A percentile compares a stretch with the other conserved stretches of the same genome.
Evolutionary conservation across 2,888 invertebrate genomes (phyloP).

Genomic region (Endotricha flammealis): DNA sequence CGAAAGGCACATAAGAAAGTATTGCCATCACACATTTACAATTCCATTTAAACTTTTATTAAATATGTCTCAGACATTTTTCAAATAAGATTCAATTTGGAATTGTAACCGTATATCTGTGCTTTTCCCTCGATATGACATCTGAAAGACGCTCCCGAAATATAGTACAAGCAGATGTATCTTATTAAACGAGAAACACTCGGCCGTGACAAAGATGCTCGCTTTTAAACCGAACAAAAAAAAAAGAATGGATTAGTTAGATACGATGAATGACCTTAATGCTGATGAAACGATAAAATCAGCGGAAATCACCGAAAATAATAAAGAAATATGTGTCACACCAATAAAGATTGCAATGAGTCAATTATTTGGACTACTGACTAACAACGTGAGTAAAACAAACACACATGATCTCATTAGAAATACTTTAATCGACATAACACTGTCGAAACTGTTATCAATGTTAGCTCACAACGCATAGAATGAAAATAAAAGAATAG

Average conservation of each 20-base stretch:
- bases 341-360: conserved; percentile 46
- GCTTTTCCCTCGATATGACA: conserved; percentile 41
- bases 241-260: conserved; percentile 16
- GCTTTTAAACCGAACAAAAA: conserved; percentile 37
- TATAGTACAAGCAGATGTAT: conserved; percentile 55
- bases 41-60: conserved; percentile 12
- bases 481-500: conserved; percentile 40
- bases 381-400: conserved; percentile 41
- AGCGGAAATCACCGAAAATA: conserved; percentile 13
- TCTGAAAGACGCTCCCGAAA: conserved; percentile 43
- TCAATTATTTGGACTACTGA: conserved; percentile 53
- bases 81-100: conserved; percentile 25
- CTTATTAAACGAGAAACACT: conserved; percentile 40
- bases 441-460: conserved; percentile 53
- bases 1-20: conserved; percentile 4
- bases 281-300: conserved; percentile 2
- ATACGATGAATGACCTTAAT: conserved; percentile 10
- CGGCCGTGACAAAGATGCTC: conserved; percentile 32
- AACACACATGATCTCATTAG: conserved; percentile 52
- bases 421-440: conserved; percentile 38
- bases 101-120: conserved; percentile 41
- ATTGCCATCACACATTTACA: conserved; percentile 7
- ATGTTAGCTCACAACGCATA: conserved; percentile 37
- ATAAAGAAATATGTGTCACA: conserved; percentile 34
- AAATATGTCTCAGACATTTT: conserved; percentile 8